A percentile compares a stretch with the other conserved stretches of the same genome.
These are phyloP conservation scores for Drosophila mulleri DNA, from an alignment of 2,888 invertebrate species.

Conservation along the genomic window DNA sequence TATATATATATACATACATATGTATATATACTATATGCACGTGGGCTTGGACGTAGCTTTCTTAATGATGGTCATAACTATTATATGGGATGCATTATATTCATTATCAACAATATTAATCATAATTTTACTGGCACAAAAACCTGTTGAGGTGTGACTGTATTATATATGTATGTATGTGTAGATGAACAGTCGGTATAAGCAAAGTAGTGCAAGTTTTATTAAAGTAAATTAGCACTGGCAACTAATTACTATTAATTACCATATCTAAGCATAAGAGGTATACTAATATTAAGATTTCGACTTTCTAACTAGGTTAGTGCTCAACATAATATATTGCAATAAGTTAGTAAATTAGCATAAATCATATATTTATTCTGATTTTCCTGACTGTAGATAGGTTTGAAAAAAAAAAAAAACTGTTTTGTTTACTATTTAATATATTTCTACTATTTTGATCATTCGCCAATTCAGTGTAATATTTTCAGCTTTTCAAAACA, in stretches of 20 bases:
- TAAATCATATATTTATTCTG: background rate
- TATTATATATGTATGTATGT: background rate
- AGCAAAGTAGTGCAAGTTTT: background rate
- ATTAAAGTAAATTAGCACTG: conserved; percentile 4
- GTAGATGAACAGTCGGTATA: background rate
- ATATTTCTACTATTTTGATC: background rate
- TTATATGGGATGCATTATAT: conserved; percentile 16
- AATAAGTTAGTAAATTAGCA: background rate
- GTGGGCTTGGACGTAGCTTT: conserved; percentile 22
- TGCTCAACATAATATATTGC: background rate
- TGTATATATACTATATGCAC: background rate
- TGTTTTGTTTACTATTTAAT: background rate
- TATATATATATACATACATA: background rate
- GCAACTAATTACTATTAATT: background rate
- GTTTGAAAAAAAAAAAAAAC: too few relatives aligned
- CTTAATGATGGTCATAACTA: conserved; percentile 12
- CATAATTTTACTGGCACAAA: conserved; percentile 12
- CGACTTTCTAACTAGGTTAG: background rate
- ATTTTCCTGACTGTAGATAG: background rate
- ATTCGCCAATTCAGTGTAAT: background rate
- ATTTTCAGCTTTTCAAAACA: background rate
- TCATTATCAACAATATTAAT: conserved; percentile 6
- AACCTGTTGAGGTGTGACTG: background rate
- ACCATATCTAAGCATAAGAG: background rate
- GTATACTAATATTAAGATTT: too few relatives aligned